These are phyloP conservation scores for Cebidichthys violaceus DNA, from an alignment of 2,113 vertebrate species.

Conservation along the genomic window DNA sequence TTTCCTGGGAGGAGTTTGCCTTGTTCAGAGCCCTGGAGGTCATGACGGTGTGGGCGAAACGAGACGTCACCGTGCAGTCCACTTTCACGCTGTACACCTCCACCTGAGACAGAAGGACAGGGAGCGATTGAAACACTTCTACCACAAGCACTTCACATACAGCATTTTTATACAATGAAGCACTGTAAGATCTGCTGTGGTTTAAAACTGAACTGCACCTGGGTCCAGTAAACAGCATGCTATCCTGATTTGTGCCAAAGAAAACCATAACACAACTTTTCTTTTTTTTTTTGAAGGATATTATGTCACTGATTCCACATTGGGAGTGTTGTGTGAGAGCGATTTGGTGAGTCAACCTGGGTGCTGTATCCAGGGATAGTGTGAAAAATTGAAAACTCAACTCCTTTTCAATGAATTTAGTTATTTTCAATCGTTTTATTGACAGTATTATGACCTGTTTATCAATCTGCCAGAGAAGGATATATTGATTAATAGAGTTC, in stretches of 20 bases:
- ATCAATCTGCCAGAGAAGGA: background rate
- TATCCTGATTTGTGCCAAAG: slow-evolving; percentile 2
- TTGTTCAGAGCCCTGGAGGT: slow-evolving; percentile 90
- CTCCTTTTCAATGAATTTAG: background rate
- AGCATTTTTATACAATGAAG: background rate
- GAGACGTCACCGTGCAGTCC: slow-evolving; percentile 88
- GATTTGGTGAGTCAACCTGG: background rate
- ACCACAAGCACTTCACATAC: background rate
- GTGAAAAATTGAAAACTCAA: background rate
- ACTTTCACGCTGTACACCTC: slow-evolving; percentile 86
- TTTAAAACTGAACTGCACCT: background rate
- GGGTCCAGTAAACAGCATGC: background rate
- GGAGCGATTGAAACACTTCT: background rate
- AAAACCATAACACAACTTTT: slow-evolving; percentile 1
- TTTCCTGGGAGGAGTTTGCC: slow-evolving; percentile 86
- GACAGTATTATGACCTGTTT: background rate
- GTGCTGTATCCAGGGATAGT: background rate
- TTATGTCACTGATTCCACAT: slow-evolving; percentile 40
- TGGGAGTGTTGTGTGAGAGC: slow-evolving; percentile 22
- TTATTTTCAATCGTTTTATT: background rate
- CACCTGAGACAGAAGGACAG: slow-evolving; percentile 53
- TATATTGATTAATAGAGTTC: background rate
- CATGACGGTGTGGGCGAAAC: slow-evolving; percentile 93
- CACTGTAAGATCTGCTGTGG: background rate
- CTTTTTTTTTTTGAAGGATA: background rate